Percentiles rank a stretch among this genome's conserved stretches.
Evolutionary conservation across 2,888 invertebrate genomes (phyloP).

Genomic region (Abrostola triplasia): DNA sequence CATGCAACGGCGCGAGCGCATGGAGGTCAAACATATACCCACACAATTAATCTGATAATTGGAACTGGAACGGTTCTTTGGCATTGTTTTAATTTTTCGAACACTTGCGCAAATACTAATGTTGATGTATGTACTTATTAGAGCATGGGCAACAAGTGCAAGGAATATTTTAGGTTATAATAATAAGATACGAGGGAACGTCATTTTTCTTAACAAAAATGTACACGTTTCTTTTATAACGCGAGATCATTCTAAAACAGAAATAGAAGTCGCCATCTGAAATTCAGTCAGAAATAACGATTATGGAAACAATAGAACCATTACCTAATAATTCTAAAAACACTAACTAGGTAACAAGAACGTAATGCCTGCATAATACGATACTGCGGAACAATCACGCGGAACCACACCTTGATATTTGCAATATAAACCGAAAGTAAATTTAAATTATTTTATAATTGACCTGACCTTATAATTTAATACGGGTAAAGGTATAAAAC

Average conservation of each 20-base stretch:
- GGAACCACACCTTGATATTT: constrained; percentile 53
- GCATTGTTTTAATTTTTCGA: constrained; percentile 59
- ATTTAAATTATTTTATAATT: constrained; percentile 49
- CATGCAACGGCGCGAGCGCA: constrained; percentile 63
- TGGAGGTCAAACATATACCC: constrained; percentile 77
- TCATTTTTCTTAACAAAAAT: neutral
- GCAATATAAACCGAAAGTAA: constrained; percentile 45
- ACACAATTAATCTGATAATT: constrained; percentile 77
- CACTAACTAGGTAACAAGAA: constrained; percentile 9
- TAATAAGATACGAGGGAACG: no score
- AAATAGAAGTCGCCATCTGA: neutral
- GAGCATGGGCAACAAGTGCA: constrained; percentile 4
- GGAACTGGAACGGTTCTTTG: constrained; percentile 71
- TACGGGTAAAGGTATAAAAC: constrained; percentile 47
- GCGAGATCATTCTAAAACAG: no score
- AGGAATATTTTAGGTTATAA: no score
- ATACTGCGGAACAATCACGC: constrained; percentile 36
- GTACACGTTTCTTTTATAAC: neutral
- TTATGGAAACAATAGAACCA: constrained; percentile 3
- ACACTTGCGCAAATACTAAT: constrained; percentile 49
- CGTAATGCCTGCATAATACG: constrained; percentile 20
- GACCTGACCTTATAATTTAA: constrained; percentile 63
- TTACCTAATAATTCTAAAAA: constrained; percentile 4
- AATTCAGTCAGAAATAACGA: neutral
- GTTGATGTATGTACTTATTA: constrained; percentile 8